phyloP scores from a whole-genome alignment of 2,113 vertebrate genomes.

The Callipepla californica region DNA sequence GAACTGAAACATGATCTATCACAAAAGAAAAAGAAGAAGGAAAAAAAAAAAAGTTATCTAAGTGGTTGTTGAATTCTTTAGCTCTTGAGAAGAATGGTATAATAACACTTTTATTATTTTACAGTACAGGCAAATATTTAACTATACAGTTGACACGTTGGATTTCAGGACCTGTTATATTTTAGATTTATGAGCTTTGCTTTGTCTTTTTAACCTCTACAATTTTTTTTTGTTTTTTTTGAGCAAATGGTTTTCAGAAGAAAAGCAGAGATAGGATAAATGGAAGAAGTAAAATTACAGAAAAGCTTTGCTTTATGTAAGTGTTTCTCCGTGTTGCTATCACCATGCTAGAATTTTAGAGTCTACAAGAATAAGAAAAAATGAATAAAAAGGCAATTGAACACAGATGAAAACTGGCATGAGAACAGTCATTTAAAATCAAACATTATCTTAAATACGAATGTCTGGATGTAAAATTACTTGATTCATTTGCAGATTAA shows the following conservation, averaged over 20 bases:
- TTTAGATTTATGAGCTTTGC: background rate
- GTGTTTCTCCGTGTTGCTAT: background rate
- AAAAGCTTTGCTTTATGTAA: background rate
- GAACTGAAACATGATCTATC: constrained; percentile 88
- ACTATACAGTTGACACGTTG: background rate
- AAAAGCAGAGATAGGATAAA: background rate
- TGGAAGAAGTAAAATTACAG: background rate
- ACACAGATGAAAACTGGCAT: constrained; percentile 24
- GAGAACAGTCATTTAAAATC: constrained; percentile 28
- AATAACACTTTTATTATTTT: constrained; percentile 19
- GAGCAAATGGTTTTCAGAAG: background rate
- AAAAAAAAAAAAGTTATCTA: background rate
- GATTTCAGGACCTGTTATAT: background rate
- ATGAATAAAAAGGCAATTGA: background rate
- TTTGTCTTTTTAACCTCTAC: constrained; percentile 4
- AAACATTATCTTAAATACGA: constrained; percentile 33
- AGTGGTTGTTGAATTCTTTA: constrained; percentile 42
- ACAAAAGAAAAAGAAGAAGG: constrained; percentile 22
- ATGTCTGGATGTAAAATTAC: constrained; percentile 8
- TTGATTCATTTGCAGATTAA: constrained; percentile 27
- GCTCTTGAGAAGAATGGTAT: constrained; percentile 20
- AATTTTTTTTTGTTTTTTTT: background rate
- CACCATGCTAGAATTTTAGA: constrained; percentile 14
- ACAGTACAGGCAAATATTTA: constrained; percentile 26
- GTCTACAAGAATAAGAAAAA: constrained; percentile 14